These are phyloP conservation scores for Lycophotia porphyrea DNA, from an alignment of 2,888 invertebrate species.

Conservation along the genomic window DNA sequence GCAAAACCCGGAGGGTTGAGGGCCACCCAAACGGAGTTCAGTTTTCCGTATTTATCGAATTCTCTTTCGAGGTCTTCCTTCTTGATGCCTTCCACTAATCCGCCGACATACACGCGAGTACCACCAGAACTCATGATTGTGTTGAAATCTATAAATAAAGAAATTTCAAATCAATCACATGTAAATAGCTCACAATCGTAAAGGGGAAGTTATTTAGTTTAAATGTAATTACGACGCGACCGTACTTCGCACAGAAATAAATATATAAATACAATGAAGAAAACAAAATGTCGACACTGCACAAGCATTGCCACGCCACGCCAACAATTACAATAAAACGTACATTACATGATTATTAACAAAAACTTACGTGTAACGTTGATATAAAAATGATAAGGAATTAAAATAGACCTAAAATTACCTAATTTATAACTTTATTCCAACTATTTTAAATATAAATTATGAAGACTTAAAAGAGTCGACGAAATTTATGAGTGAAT, in stretches of 20 bases:
- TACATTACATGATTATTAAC: conserved; percentile 58
- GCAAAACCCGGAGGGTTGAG: conserved; percentile 98
- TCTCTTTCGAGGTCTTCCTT: conserved; percentile 97
- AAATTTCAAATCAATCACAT: conserved; percentile 48
- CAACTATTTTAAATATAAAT: conserved; percentile 79
- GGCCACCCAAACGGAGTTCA: conserved; percentile 98
- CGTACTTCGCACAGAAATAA: conserved; percentile 72
- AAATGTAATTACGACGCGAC: conserved; percentile 51
- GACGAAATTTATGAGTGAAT: conserved; percentile 78
- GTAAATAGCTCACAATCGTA: conserved; percentile 39
- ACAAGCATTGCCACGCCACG: conserved; percentile 86
- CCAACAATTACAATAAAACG: conserved; percentile 64
- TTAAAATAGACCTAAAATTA: conserved; percentile 77
- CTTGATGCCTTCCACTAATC: conserved; percentile 96
- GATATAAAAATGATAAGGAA: conserved; percentile 75
- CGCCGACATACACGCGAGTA: conserved; percentile 97
- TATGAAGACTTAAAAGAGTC: conserved; percentile 74
- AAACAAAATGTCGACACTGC: conserved; percentile 88
- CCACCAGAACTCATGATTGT: conserved; percentile 88
- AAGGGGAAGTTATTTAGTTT: conserved; percentile 32
- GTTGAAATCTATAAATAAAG: conserved; percentile 73
- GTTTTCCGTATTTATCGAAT: conserved; percentile 97
- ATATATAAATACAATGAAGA: conserved; percentile 86
- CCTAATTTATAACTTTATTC: conserved; percentile 73
- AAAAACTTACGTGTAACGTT: conserved; percentile 81